phyloP scores from a whole-genome alignment of 2,797 vertebrate species.

The Hirundo rustica region DNA sequence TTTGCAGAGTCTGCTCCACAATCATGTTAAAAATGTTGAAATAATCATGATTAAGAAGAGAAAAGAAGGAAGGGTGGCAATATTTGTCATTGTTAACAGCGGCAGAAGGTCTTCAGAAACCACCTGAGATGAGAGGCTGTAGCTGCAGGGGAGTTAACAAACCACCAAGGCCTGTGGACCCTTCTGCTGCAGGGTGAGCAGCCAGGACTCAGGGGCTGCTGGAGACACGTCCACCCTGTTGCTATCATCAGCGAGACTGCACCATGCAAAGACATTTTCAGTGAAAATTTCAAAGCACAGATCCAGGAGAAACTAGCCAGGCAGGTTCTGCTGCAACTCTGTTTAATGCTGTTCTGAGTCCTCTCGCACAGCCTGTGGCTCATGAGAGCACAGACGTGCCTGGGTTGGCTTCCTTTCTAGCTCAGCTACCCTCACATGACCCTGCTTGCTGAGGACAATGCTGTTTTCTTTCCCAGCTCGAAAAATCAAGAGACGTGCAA shows the following conservation, averaged over 20 bases:
- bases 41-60: not conserved
- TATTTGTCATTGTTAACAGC: not conserved
- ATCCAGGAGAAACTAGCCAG: conserved; percentile 1
- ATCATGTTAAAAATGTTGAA: not conserved
- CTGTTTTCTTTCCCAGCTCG: not conserved
- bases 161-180: fast-evolving
- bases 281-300: not conserved
- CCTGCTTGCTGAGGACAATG: not conserved
- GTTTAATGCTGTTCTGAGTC: not conserved
- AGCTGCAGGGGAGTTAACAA: fast-evolving
- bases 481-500: not conserved
- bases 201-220: not conserved
- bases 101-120: not conserved
- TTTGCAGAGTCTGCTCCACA: not conserved
- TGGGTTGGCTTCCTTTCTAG: not conserved
- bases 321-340: conserved; percentile 37
- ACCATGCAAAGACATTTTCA: not conserved
- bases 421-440: not conserved
- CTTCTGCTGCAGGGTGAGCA: not conserved
- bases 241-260: fast-evolving
- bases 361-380: not conserved
- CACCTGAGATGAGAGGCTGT: fast-evolving
- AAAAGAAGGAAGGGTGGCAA: not conserved
- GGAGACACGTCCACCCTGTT: fast-evolving
- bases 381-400: not conserved